These are phyloP conservation scores for Tribolium madens DNA, from an alignment of 1,140 invertebrate genomes.

Conservation along the genomic window DNA sequence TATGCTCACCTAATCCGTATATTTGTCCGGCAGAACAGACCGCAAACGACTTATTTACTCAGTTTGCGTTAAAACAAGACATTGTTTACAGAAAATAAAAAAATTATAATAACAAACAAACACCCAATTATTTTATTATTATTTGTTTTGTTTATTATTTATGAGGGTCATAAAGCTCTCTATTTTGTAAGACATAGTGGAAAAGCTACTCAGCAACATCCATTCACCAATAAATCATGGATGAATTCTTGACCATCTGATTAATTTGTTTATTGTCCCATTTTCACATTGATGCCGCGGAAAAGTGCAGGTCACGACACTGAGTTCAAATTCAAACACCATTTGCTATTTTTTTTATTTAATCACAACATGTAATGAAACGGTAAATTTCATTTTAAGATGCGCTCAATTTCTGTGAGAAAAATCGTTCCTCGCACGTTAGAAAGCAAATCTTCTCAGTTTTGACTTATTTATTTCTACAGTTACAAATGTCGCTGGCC, in stretches of 20 bases:
- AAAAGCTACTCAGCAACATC: neutral
- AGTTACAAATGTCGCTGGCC: neutral
- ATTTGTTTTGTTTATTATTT: too few species aligned
- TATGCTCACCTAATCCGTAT: neutral
- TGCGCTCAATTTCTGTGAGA: neutral
- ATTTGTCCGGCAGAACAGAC: neutral
- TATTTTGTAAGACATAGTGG: too few species aligned
- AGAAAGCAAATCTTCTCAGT: neutral
- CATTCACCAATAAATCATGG: slow-evolving; percentile 34
- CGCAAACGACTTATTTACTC: neutral
- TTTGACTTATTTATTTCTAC: neutral
- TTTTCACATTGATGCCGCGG: neutral
- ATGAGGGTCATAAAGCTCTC: too few species aligned
- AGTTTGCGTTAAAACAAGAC: neutral
- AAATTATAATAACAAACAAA: too few species aligned
- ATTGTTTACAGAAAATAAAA: neutral
- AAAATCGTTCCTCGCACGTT: neutral
- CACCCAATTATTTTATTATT: too few species aligned
- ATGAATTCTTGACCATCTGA: slow-evolving; percentile 30
- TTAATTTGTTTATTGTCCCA: slow-evolving; percentile 34
- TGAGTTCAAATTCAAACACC: neutral
- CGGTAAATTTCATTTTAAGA: neutral
- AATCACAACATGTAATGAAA: neutral
- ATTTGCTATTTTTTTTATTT: neutral
- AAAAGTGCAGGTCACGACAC: slow-evolving; percentile 21